Conservation (phyloP, 1,140 invertebrate genomes). For the Eueides isabella region DNA sequence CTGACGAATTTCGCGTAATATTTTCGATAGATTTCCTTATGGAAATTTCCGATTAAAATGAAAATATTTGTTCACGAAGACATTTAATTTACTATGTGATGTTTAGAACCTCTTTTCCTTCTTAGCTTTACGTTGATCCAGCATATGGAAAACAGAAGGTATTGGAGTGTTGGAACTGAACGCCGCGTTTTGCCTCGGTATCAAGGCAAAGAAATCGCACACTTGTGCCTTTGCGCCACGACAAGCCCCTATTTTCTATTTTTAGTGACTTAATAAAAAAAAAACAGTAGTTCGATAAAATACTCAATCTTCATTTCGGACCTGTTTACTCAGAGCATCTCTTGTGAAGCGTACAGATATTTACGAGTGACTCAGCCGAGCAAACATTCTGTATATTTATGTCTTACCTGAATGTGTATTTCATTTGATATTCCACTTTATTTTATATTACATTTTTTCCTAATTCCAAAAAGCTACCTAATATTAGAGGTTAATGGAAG, state of each 20-base stretch:
- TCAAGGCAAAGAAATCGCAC: neutral
- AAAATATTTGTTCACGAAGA: too few species aligned
- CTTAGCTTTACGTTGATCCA: too few species aligned
- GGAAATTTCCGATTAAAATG: neutral
- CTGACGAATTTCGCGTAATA: slow-evolving; percentile 27
- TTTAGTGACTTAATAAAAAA: neutral
- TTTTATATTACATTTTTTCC: neutral
- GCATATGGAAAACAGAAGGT: too few species aligned
- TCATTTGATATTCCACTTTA: neutral
- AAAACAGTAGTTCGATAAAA: slow-evolving; percentile 8
- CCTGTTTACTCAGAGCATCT: slow-evolving; percentile 12
- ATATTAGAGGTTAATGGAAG: neutral
- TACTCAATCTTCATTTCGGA: slow-evolving; percentile 3
- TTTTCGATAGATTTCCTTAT: neutral
- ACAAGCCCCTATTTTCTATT: neutral
- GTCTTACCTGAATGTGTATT: neutral
- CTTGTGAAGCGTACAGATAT: slow-evolving; percentile 11
- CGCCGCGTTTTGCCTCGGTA: too few species aligned
- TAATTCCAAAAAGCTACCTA: neutral
- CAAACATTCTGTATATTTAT: slow-evolving; percentile 5
- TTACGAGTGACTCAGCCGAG: slow-evolving; percentile 11
- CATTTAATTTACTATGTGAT: too few species aligned
- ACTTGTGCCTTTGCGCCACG: too few species aligned
- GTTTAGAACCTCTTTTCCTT: too few species aligned
- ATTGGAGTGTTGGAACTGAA: too few species aligned